Evolutionary conservation across 2,797 vertebrate species (phyloP), one percentile per base, ranked within the genome.

Genomic region (Scarus forsteni): DNA sequence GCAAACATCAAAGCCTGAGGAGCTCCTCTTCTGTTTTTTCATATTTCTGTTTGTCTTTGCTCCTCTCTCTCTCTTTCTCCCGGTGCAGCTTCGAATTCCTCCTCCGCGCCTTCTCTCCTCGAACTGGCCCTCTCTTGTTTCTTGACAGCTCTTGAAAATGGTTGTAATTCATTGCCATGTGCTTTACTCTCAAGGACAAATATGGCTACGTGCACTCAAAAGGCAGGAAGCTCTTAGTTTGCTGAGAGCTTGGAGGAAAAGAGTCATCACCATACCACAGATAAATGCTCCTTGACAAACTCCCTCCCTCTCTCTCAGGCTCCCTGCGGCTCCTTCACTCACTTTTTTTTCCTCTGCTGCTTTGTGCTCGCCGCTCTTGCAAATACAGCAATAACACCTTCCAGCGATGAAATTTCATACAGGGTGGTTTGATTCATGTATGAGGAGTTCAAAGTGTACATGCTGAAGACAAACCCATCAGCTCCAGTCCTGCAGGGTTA

Each of bases 261-360:
- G 85, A 90, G 89, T 92, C 90, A 92, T 92, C 90, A 89, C 82
- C 88, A 82, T 88, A 88, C 92, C 85, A 74, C 84, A 92, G 89
- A 92, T 91, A 90, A 92, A 91, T 80, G 77, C 86, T 81, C 73
- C 75, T 72, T 82, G 88, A 89, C 86, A 91, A 83, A 82, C 81
- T 65, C 79, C 83, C 85, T 74, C 83, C 86, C 74, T 76, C 83
- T 69, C 72, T 50, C 40, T 2, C 27, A 27, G 57, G 72, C 88
- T 88, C 77, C 80, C 85, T 65, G 76, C 72, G 74, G 73, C 73
- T 86, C 64, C 73, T 69, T 60, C 67, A 58, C 19, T 75, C 71
- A 72, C 81, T 66, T 81, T 54, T 58, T 60, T 63, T 51, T 12
- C 40, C 38, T 12, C 53, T 16, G 9, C 5, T 54, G 38, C 70